Evolutionary conservation across 2,888 invertebrate genomes (phyloP).

Genomic region (Parelbella ahira): DNA sequence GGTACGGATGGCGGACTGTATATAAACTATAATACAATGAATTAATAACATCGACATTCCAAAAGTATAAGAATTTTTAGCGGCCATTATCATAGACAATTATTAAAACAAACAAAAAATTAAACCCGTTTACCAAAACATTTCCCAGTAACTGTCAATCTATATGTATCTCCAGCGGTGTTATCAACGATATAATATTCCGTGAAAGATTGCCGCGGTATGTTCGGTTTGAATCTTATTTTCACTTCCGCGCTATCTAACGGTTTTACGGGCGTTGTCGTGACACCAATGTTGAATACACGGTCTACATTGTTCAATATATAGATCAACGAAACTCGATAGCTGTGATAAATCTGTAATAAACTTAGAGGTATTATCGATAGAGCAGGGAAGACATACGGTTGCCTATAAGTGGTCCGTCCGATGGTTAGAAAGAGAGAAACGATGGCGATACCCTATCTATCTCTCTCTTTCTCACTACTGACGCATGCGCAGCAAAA

Average conservation of each 20-base stretch:
- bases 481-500: no score
- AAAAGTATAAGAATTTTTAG: no score
- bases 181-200: conserved; percentile 67
- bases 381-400: no score
- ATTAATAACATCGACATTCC: no score
- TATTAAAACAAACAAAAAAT: no score
- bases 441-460: no score
- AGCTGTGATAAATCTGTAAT: conserved; percentile 51
- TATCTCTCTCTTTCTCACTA: no score
- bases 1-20: no score
- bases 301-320: conserved; percentile 60
- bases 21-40: no score
- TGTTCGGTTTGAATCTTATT: conserved; percentile 54
- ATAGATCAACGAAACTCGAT: conserved; percentile 58
- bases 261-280: conserved; percentile 48
- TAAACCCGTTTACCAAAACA: conserved; percentile 53
- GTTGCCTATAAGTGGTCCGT: no score
- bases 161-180: conserved; percentile 50
- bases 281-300: conserved; percentile 55
- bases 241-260: conserved; percentile 46
- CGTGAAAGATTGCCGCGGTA: conserved; percentile 59
- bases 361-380: not conserved
- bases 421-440: no score
- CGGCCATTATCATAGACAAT: no score
- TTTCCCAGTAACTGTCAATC: conserved; percentile 58